Conservation (phyloP, 2,888 invertebrate genomes). For the Volucella inflata region DNA sequence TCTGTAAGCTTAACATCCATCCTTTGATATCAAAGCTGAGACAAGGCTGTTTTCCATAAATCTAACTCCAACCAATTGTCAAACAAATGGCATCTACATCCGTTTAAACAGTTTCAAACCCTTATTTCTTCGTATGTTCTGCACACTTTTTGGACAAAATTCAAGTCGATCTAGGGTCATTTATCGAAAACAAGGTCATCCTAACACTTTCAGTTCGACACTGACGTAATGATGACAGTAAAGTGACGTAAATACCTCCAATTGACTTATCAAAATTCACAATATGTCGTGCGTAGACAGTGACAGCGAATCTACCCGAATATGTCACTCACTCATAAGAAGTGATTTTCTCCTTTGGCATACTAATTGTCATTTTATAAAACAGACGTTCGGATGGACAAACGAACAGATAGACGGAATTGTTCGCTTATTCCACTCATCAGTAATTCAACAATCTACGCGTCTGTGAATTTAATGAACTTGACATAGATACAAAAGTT, state of each 20-base stretch:
- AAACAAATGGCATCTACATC: too few species aligned
- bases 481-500: conserved; percentile 58
- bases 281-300: conserved; percentile 53
- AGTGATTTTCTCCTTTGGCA: conserved; percentile 58
- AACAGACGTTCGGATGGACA: too few species aligned
- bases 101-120: too few species aligned
- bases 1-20: too few species aligned
- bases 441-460: conserved; percentile 55
- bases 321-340: conserved; percentile 56
- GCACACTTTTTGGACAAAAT: neutral
- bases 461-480: conserved; percentile 63
- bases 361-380: conserved; percentile 63
- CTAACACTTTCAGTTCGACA: conserved; percentile 14
- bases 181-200: conserved; percentile 44
- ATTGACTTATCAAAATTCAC: conserved; percentile 70
- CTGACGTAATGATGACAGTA: conserved; percentile 58
- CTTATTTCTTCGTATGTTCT: too few species aligned
- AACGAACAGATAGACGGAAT: neutral
- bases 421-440: conserved; percentile 34
- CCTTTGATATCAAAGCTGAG: too few species aligned
- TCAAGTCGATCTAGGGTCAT: conserved; percentile 14
- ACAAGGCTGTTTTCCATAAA: too few species aligned
- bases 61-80: too few species aligned
- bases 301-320: conserved; percentile 28
- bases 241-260: conserved; percentile 51